Conservation (phyloP, 2,797 vertebrate species). For the Nannoperca australis region DNA sequence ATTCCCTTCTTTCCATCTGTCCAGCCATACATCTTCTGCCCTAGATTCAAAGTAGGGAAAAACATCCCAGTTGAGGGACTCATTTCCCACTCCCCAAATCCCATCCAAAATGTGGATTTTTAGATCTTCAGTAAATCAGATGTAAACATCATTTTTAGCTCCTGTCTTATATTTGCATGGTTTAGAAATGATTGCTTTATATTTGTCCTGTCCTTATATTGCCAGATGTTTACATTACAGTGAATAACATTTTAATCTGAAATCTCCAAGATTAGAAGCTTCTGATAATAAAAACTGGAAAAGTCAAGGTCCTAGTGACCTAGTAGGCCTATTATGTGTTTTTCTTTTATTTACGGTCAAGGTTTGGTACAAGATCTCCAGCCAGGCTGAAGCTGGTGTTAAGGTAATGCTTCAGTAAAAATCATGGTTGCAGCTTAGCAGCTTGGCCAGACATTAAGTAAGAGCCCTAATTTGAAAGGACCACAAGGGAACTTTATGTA, state of each 20-base stretch:
- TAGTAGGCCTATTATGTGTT: constrained; percentile 9
- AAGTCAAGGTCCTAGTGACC: no score
- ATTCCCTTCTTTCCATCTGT: constrained; percentile 64
- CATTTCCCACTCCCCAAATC: constrained; percentile 26
- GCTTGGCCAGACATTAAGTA: constrained; percentile 58
- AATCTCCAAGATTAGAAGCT: constrained; percentile 3
- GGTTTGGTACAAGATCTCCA: constrained; percentile 15
- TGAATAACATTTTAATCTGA: neutral
- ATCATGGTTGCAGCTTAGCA: constrained; percentile 47
- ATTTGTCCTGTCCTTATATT: neutral
- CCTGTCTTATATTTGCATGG: neutral
- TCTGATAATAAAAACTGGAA: no score
- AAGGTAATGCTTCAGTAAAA: constrained; percentile 23
- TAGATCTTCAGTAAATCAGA: constrained; percentile 30
- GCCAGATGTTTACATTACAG: neutral
- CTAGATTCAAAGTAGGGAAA: constrained; percentile 45
- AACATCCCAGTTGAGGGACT: constrained; percentile 37
- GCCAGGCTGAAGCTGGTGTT: constrained; percentile 4
- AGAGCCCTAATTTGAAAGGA: constrained; percentile 56
- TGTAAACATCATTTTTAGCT: constrained; percentile 23
- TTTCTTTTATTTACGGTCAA: constrained; percentile 21
- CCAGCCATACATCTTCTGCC: constrained; percentile 48
- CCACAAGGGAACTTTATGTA: constrained; percentile 60
- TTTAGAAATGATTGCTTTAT: neutral
- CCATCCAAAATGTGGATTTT: constrained; percentile 55